Conservation (phyloP, 2,113 vertebrate genomes). For the Leptobrachium ailaonicum region DNA sequence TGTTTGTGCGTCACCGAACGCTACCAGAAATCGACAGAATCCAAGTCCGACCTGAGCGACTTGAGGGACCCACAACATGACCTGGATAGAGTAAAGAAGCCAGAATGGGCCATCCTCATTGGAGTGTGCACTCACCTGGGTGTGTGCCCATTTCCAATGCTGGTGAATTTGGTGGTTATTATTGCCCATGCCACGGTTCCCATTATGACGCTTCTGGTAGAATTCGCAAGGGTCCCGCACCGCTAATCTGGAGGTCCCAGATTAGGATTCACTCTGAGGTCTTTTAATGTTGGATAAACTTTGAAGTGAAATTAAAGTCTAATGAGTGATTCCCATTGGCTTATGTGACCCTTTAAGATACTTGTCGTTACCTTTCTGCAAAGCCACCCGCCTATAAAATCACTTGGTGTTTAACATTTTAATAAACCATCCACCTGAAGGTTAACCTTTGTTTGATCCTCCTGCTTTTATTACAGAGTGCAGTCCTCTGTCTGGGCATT, state of each 20-base stretch:
- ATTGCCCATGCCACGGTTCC: slow-evolving; percentile 93
- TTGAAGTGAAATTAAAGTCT: not conserved
- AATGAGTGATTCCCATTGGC: not conserved
- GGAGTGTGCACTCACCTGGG: slow-evolving; percentile 86
- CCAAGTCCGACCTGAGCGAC: slow-evolving; percentile 69
- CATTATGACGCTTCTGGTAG: slow-evolving; percentile 91
- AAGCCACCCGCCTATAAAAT: slow-evolving; percentile 50
- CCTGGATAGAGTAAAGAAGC: slow-evolving; percentile 77
- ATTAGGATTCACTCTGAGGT: slow-evolving; percentile 80
- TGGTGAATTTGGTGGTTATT: slow-evolving; percentile 87
- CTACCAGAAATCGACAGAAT: slow-evolving; percentile 81
- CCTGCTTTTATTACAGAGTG: not conserved
- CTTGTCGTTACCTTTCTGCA: slow-evolving; percentile 42
- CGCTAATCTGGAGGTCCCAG: slow-evolving; percentile 86
- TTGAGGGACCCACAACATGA: slow-evolving; percentile 86
- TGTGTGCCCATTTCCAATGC: slow-evolving; percentile 89
- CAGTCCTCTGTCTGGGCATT: too few species aligned
- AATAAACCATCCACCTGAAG: slow-evolving; percentile 60
- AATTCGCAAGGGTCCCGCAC: slow-evolving; percentile 89
- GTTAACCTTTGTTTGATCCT: slow-evolving; percentile 8
- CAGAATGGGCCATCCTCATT: slow-evolving; percentile 78
- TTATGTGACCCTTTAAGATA: slow-evolving; percentile 18
- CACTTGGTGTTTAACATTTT: slow-evolving; percentile 53
- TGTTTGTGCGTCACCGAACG: slow-evolving; percentile 88
- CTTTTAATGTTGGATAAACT: slow-evolving; percentile 80